A percentile compares a stretch with the other conserved stretches of the same genome.
Evolutionary conservation across 2,113 vertebrate genomes (phyloP).

Genomic region (Microtus pennsylvanicus): DNA sequence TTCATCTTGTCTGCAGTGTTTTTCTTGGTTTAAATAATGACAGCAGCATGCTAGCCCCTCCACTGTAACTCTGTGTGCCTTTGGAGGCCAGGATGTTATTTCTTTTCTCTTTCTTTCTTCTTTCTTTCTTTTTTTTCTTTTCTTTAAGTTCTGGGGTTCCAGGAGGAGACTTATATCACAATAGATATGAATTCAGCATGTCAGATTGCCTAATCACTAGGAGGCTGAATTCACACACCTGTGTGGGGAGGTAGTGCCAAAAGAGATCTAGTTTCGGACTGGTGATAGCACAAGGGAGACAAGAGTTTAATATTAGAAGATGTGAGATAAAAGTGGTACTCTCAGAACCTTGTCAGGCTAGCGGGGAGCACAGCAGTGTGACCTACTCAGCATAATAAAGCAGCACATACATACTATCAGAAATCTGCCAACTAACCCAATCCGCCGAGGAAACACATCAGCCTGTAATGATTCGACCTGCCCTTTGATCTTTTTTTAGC

Average conservation of each 20-base stretch:
- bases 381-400: not conserved
- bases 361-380: not conserved
- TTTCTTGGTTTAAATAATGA: conserved; percentile 80
- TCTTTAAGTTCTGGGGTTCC: not conserved
- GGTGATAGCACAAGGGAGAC: not conserved
- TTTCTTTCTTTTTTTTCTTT: too few species aligned
- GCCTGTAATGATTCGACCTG: not conserved
- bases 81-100: conserved; percentile 10
- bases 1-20: conserved; percentile 77
- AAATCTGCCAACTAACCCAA: not conserved
- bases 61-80: conserved; percentile 43
- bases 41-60: conserved; percentile 49
- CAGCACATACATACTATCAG: not conserved
- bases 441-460: not conserved
- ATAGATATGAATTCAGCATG: not conserved
- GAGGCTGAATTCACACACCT: conserved; percentile 30
- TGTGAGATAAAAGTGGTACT: not conserved
- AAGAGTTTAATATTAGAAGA: not conserved
- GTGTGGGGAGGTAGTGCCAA: not conserved
- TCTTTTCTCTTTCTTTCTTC: rapidly evolving
- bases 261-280: not conserved
- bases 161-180: conserved; percentile 19
- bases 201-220: not conserved
- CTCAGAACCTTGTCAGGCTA: not conserved
- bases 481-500: not conserved